These are phyloP conservation scores for Tipula lateralis DNA, from an alignment of 2,888 invertebrate genomes.

Conservation along the genomic window DNA sequence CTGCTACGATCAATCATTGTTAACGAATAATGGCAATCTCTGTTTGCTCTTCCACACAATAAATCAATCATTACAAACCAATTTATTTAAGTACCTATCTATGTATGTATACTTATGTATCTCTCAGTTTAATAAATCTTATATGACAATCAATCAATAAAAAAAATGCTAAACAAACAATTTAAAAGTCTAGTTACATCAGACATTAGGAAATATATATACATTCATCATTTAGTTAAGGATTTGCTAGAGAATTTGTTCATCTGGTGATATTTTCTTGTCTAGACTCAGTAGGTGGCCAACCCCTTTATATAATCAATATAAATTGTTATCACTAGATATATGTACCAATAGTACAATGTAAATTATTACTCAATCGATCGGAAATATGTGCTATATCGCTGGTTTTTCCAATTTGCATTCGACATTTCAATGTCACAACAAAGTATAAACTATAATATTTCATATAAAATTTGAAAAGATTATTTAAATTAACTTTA, in stretches of 20 bases:
- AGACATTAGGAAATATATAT: neutral
- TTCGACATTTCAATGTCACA: neutral
- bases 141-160: neutral
- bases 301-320: neutral
- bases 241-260: neutral
- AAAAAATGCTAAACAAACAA: neutral
- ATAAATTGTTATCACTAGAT: neutral
- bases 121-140: neutral
- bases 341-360: too few relatives aligned
- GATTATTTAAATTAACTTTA: neutral
- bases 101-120: neutral
- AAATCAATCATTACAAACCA: neutral
- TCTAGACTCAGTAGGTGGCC: neutral
- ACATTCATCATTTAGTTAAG: neutral
- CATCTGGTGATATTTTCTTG: neutral
- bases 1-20: too few relatives aligned
- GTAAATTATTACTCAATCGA: neutral
- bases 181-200: neutral
- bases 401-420: neutral
- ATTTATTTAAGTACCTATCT: too few relatives aligned
- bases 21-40: too few relatives aligned
- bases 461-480: neutral
- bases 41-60: neutral
- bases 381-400: neutral
- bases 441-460: neutral